A percentile compares a stretch with the other conserved stretches of the same genome.
phyloP scores from a whole-genome alignment of 2,113 vertebrate genomes.

The Tonatia bakeri region DNA sequence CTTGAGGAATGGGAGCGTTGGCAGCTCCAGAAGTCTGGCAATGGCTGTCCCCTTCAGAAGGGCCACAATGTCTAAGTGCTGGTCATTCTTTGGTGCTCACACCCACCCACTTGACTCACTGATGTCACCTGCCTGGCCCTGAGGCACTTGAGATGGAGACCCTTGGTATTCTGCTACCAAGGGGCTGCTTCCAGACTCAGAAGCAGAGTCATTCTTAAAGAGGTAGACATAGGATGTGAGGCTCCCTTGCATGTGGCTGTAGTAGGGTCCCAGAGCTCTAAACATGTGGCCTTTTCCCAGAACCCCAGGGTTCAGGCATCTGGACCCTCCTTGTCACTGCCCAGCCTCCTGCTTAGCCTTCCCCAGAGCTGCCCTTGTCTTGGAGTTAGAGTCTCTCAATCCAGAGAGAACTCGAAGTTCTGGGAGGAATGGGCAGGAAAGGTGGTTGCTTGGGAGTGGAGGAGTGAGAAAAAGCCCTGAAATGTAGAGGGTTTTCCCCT shows the following conservation, averaged over 20 bases:
- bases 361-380: neutral
- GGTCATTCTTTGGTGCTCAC: neutral
- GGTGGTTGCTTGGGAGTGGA: neutral
- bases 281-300: neutral
- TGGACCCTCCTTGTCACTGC: neutral
- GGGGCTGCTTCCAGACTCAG: neutral
- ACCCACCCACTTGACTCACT: no score
- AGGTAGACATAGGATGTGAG: rapidly evolving
- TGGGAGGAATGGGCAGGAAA: neutral
- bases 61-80: neutral
- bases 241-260: neutral
- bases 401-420: neutral
- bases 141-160: neutral
- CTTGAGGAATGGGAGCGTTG: neutral
- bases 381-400: neutral
- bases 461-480: neutral
- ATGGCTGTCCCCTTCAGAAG: no score
- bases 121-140: neutral
- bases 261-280: neutral
- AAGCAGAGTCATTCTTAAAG: neutral
- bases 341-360: neutral
- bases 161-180: no score
- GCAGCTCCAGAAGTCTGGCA: neutral
- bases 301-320: neutral
- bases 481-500: neutral